Evolutionary conservation across 2,113 vertebrate genomes (phyloP).

Genomic region (Rhinichthys klamathensis): DNA sequence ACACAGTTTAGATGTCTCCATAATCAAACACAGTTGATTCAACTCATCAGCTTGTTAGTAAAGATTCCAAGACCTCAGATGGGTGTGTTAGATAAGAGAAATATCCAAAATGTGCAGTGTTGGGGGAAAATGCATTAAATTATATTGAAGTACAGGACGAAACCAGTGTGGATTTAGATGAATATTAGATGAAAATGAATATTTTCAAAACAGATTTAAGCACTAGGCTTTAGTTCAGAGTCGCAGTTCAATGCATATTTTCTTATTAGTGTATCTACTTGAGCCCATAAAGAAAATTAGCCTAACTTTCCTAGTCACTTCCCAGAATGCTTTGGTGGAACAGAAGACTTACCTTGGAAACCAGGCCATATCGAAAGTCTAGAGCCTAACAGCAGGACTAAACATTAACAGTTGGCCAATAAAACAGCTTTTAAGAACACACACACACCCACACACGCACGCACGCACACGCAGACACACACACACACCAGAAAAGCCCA

Average conservation of each 20-base stretch:
- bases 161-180: neutral
- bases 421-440: constrained; percentile 56
- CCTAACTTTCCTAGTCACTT: constrained; percentile 42
- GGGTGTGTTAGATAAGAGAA: too few relatives aligned
- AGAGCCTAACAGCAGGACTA: constrained; percentile 61
- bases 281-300: constrained; percentile 45
- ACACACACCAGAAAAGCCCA: constrained; percentile 1
- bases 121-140: neutral
- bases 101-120: too few relatives aligned
- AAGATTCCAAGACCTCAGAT: too few relatives aligned
- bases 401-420: constrained; percentile 69
- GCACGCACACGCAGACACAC: too few relatives aligned
- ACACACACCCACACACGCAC: constrained; percentile 14
- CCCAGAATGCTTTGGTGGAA: constrained; percentile 63
- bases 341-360: constrained; percentile 59
- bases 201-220: constrained; percentile 18
- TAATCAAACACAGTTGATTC: too few relatives aligned
- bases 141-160: constrained; percentile 31
- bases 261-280: neutral
- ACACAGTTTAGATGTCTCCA: too few relatives aligned
- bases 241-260: too few relatives aligned
- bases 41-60: too few relatives aligned
- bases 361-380: constrained; percentile 59
- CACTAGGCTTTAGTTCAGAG: neutral
- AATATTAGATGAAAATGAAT: neutral